Evolutionary conservation across 1,140 invertebrate genomes (phyloP).

Genomic region (Gonioctena quinquepunctata): DNA sequence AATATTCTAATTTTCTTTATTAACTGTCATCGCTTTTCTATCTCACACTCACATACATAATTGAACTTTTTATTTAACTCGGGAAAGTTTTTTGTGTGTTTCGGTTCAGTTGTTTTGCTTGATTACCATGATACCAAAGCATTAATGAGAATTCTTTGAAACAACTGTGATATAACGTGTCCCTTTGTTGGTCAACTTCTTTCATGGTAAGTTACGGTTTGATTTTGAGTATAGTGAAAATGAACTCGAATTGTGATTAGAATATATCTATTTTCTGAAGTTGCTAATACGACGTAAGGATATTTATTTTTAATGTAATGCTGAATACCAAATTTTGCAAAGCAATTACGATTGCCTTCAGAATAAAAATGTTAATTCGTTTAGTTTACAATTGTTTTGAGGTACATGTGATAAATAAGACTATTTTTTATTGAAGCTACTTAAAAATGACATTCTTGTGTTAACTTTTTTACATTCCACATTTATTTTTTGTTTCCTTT

Average conservation of each 20-base stretch:
- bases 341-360: background rate
- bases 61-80: too few species aligned
- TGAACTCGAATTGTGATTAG: background rate
- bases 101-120: too few species aligned
- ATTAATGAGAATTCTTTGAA: too few species aligned
- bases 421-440: background rate
- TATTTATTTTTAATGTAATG: background rate
- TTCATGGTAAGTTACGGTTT: too few species aligned
- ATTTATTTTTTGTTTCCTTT: background rate
- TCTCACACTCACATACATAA: too few species aligned
- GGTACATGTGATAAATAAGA: background rate
- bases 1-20: background rate
- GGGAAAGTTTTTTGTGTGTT: too few species aligned
- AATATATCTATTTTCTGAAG: background rate
- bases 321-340: background rate
- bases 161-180: background rate
- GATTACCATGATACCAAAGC: too few species aligned
- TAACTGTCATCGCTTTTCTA: too few species aligned
- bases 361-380: background rate
- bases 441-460: background rate
- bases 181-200: background rate
- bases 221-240: background rate
- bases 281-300: background rate
- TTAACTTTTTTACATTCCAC: background rate
- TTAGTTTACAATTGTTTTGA: background rate